Percentiles rank a stretch among this genome's conserved stretches.
These are phyloP conservation scores for Pegoplata infirma DNA, from an alignment of 2,888 invertebrate species.

Conservation along the genomic window DNA sequence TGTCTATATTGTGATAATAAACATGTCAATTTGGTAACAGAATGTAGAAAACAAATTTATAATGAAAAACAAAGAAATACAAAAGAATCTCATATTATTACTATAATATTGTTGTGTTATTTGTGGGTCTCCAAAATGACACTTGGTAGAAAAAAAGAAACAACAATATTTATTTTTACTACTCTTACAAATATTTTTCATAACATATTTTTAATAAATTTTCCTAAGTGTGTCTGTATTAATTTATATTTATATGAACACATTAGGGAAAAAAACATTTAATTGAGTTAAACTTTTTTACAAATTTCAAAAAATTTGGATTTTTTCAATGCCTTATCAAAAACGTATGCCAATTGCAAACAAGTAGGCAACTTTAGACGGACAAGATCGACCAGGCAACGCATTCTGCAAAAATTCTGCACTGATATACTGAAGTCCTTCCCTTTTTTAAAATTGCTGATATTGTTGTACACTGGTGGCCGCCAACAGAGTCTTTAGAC, in stretches of 20 bases:
- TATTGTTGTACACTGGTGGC: no score
- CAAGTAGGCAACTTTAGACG: no score
- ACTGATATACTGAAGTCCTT: no score
- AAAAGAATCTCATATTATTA: neutral
- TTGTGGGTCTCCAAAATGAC: constrained; percentile 27
- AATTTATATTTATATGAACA: neutral
- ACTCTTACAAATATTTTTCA: constrained; percentile 25
- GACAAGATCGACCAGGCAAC: no score
- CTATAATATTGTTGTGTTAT: constrained; percentile 15
- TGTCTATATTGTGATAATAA: constrained; percentile 54
- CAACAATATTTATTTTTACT: constrained; percentile 19
- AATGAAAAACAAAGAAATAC: constrained; percentile 20
- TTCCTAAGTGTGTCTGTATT: constrained; percentile 2
- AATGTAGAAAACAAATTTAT: constrained; percentile 31
- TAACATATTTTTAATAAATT: constrained; percentile 13
- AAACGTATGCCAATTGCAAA: no score
- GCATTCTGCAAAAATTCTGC: no score
- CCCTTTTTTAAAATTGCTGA: no score
- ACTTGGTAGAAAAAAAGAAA: constrained; percentile 6
- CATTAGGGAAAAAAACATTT: no score
- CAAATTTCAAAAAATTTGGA: no score
- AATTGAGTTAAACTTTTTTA: no score
- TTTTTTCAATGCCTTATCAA: no score
- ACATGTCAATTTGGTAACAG: constrained; percentile 56
- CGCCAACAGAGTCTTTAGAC: no score